These are phyloP conservation scores for Heliconius ismenius DNA, from an alignment of 2,888 invertebrate genomes.

Conservation along the genomic window DNA sequence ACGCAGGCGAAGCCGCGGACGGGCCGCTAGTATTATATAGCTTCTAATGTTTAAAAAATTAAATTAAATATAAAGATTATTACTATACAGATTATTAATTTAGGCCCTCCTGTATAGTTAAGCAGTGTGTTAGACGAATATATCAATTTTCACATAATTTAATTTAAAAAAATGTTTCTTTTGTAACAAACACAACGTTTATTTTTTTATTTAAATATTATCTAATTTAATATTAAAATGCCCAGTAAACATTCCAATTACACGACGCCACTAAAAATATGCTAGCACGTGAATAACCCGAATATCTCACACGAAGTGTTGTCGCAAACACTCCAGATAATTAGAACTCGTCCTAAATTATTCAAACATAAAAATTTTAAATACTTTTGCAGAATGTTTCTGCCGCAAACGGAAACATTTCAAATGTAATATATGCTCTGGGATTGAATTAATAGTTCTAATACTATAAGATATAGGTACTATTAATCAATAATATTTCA, in stretches of 20 bases:
- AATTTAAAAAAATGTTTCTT: not conserved
- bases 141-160: too few relatives aligned
- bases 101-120: too few relatives aligned
- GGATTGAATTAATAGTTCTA: not conserved
- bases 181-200: not conserved
- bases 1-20: too few relatives aligned
- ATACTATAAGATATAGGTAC: not conserved
- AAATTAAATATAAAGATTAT: not conserved
- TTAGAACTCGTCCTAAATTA: constrained; percentile 36
- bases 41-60: too few relatives aligned
- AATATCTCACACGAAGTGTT: constrained; percentile 35
- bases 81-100: too few relatives aligned
- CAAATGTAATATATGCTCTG: not conserved
- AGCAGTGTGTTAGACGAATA: too few relatives aligned
- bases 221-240: constrained; percentile 15
- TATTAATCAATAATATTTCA: too few relatives aligned
- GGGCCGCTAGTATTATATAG: not conserved
- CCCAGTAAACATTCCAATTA: constrained; percentile 30
- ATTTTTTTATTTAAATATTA: not conserved
- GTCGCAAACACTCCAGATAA: constrained; percentile 35
- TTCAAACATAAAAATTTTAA: constrained; percentile 14
- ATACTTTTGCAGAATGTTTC: not conserved
- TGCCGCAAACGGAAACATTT: not conserved
- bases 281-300: constrained; percentile 32
- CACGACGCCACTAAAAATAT: constrained; percentile 30